Percentiles rank a stretch among this genome's conserved stretches.
phyloP scores from a whole-genome alignment of 30 jellyfish, hydroid and myxozoan genomes.

The Aurelia aurita region DNA sequence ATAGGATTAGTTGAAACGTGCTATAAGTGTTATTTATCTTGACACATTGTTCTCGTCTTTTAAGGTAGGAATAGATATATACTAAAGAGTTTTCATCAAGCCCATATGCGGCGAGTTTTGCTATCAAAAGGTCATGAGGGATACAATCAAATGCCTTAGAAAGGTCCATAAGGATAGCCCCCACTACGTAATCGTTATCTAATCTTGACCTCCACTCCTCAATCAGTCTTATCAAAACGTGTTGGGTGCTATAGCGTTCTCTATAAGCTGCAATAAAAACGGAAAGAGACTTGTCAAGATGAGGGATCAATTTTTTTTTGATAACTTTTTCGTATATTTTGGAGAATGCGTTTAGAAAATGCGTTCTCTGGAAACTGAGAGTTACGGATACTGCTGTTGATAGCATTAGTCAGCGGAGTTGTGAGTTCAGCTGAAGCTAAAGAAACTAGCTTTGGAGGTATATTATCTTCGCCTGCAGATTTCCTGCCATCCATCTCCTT shows the following conservation, averaged over 20 bases:
- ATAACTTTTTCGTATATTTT: neutral
- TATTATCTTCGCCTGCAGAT: no score
- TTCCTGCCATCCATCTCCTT: no score
- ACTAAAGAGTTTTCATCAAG: conserved; percentile 6
- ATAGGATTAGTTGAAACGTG: conserved; percentile 43
- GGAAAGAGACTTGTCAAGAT: no score
- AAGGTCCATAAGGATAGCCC: conserved; percentile 34
- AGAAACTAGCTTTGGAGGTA: no score
- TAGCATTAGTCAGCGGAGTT: conserved; percentile 15
- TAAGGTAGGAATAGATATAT: conserved; percentile 2
- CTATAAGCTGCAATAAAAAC: no score
- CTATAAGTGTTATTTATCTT: conserved; percentile 35
- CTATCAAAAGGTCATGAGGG: conserved; percentile 36
- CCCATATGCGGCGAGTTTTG: conserved; percentile 46
- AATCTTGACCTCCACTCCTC: no score
- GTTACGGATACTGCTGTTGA: conserved; percentile 12
- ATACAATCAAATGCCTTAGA: conserved; percentile 22
- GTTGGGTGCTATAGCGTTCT: no score
- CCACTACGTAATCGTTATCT: neutral
- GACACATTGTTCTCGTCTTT: conserved; percentile 31
- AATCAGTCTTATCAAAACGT: no score
- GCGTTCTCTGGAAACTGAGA: neutral
- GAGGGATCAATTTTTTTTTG: no score
- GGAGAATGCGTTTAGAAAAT: no score
- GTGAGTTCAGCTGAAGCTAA: no score